Conservation (phyloP, 2,113 vertebrate species). For the Heterotilapia buettikoferi region DNA sequence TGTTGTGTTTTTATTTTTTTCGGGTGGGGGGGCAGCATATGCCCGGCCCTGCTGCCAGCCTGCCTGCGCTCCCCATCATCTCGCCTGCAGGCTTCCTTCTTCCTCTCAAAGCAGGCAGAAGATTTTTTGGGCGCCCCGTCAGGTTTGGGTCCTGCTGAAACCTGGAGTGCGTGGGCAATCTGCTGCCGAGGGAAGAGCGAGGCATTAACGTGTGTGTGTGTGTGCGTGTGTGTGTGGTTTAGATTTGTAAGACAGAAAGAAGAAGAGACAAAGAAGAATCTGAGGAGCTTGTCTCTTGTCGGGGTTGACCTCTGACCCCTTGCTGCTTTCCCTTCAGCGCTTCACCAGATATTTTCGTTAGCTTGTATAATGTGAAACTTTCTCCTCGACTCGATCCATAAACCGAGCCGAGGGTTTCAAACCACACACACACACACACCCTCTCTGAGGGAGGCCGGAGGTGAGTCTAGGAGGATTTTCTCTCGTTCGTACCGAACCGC, state of each 20-base stretch:
- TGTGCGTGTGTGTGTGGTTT: background rate
- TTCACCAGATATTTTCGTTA: conserved; percentile 48
- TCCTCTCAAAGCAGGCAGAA: conserved; percentile 45
- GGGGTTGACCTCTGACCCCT: conserved; percentile 28
- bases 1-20: background rate
- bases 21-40: conserved; percentile 48
- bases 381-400: conserved; percentile 22
- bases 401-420: background rate
- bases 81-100: conserved; percentile 63
- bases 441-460: conserved; percentile 6
- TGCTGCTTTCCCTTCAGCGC: conserved; percentile 49
- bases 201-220: background rate
- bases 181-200: conserved; percentile 7
- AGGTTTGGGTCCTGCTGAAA: conserved; percentile 54
- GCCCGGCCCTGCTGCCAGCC: conserved; percentile 68
- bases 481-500: background rate
- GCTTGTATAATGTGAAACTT: conserved; percentile 39
- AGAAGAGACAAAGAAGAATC: conserved; percentile 17
- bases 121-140: conserved; percentile 40
- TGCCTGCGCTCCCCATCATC: conserved; percentile 52
- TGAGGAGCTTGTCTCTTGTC: conserved; percentile 32
- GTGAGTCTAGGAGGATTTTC: conserved; percentile 5
- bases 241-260: conserved; percentile 8
- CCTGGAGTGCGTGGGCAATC: conserved; percentile 50
- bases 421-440: background rate